Percentiles rank a stretch among this genome's conserved stretches.
Evolutionary conservation across 1,140 invertebrate genomes (phyloP).

Genomic region (Drosophila azteca): DNA sequence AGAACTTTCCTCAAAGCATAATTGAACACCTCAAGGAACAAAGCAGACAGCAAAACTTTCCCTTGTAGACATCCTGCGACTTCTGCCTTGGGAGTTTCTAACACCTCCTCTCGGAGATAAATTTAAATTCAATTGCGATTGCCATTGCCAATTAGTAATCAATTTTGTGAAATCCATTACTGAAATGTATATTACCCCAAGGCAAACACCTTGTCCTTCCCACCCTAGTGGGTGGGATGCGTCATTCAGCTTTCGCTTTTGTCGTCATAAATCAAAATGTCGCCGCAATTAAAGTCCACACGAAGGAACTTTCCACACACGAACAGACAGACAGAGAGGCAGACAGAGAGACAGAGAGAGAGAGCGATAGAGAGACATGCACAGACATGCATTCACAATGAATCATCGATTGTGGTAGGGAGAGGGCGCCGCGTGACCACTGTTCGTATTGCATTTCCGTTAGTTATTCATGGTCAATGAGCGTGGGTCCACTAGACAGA

Average conservation of each 20-base stretch:
- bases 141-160: slow-evolving; percentile 2
- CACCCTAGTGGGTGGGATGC: background rate
- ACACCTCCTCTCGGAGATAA: too few species aligned
- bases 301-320: slow-evolving; percentile 6
- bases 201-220: background rate
- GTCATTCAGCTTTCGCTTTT: slow-evolving; percentile 39
- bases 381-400: slow-evolving; percentile 14
- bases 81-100: too few species aligned
- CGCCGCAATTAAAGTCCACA: slow-evolving; percentile 55
- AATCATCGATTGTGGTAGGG: slow-evolving; percentile 36
- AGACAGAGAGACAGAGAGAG: too few species aligned
- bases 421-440: slow-evolving; percentile 22
- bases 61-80: too few species aligned
- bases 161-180: slow-evolving; percentile 1
- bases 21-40: too few species aligned
- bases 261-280: slow-evolving; percentile 70
- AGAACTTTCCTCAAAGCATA: too few species aligned
- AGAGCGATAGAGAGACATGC: too few species aligned
- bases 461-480: slow-evolving; percentile 73
- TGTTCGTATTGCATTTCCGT: slow-evolving; percentile 66
- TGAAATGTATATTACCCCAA: background rate
- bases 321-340: background rate
- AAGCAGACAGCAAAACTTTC: too few species aligned
- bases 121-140: too few species aligned
- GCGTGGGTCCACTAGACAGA: slow-evolving; percentile 6